phyloP scores from a whole-genome alignment of 2,797 vertebrate species.

The Esox lucius region DNA sequence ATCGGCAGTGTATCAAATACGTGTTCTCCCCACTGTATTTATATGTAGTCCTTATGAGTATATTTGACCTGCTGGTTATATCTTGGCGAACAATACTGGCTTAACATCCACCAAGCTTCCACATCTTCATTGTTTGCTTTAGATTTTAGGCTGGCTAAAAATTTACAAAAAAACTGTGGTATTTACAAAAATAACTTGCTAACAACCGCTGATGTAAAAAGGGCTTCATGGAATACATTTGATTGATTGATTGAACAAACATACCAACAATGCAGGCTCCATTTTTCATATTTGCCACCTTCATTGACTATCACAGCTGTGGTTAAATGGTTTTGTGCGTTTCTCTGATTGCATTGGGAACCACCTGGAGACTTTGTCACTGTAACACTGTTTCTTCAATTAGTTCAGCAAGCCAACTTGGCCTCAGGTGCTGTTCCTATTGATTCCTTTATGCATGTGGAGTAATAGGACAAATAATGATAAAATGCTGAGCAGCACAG shows the following conservation, averaged over 20 bases:
- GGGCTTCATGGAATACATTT: too few species aligned
- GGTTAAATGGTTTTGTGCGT: conserved; percentile 38
- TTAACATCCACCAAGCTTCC: too few species aligned
- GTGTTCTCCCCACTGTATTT: too few species aligned
- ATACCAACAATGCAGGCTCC: neutral
- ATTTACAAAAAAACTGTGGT: too few species aligned
- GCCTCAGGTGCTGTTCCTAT: conserved; percentile 56
- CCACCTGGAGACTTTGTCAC: conserved; percentile 46
- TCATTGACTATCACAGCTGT: conserved; percentile 30
- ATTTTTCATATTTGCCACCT: conserved; percentile 22
- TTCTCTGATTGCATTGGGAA: conserved; percentile 54
- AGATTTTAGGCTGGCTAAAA: too few species aligned
- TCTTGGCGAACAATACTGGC: too few species aligned
- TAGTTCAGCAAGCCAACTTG: conserved; percentile 59
- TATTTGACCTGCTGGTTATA: too few species aligned
- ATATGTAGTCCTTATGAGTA: too few species aligned
- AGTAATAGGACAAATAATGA: conserved; percentile 58
- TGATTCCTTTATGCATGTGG: conserved; percentile 49
- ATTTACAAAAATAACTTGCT: too few species aligned
- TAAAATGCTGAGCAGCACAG: conserved; percentile 43
- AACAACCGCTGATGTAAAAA: too few species aligned
- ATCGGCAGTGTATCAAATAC: too few species aligned
- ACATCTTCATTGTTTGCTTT: too few species aligned
- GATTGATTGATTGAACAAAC: neutral
- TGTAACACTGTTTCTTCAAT: conserved; percentile 56